Conservation (phyloP, 2,888 invertebrate species). For the Melanargia galathea region DNA sequence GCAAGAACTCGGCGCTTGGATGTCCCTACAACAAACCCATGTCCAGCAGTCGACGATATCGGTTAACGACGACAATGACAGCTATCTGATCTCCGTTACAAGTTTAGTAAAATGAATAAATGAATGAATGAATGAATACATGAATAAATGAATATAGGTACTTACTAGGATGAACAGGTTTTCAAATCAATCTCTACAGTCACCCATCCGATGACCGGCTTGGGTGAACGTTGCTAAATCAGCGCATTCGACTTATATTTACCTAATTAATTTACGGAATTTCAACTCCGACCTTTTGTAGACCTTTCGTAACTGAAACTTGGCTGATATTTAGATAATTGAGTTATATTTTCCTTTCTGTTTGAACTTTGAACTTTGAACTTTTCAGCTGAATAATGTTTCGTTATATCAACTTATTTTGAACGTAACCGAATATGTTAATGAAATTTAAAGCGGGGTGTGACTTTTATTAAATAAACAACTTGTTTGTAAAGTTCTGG, state of each 20-base stretch:
- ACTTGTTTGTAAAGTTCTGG: neutral
- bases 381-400: neutral
- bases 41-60: too few relatives aligned
- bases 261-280: neutral
- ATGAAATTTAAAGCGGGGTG: neutral
- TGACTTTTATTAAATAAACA: neutral
- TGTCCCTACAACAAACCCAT: too few relatives aligned
- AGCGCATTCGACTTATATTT: neutral
- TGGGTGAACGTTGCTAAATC: neutral
- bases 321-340: neutral
- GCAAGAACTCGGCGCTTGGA: too few relatives aligned
- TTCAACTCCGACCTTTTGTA: neutral
- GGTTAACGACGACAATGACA: too few relatives aligned
- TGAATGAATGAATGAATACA: too few relatives aligned
- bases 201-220: neutral
- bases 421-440: neutral
- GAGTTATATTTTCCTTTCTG: slow-evolving; percentile 7
- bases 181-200: neutral
- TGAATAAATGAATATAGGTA: too few relatives aligned
- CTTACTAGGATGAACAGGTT: too few relatives aligned
- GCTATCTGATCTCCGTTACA: too few relatives aligned
- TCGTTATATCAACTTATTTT: neutral
- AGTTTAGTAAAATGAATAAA: too few relatives aligned
- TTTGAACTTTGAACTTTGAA: slow-evolving; percentile 5
- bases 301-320: slow-evolving; percentile 3